These are phyloP conservation scores for Phlogophora meticulosa DNA, from an alignment of 2,888 invertebrate genomes.

Conservation along the genomic window DNA sequence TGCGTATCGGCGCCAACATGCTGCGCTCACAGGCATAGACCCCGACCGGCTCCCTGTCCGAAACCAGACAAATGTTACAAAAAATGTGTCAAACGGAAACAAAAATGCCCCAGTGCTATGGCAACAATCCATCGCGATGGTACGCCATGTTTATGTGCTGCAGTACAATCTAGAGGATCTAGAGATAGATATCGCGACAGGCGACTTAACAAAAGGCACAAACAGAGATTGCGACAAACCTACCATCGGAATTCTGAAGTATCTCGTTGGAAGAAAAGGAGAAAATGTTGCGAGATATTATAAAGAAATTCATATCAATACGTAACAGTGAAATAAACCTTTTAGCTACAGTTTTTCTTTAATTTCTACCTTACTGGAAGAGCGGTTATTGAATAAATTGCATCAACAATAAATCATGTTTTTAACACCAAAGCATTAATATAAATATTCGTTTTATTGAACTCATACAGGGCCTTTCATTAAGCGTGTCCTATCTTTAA, in stretches of 20 bases:
- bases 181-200: slow-evolving; percentile 68
- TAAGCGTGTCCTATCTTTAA: no score
- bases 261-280: no score
- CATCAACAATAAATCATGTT: no score
- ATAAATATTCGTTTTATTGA: no score
- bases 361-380: no score
- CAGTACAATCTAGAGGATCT: slow-evolving; percentile 75
- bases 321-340: no score
- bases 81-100: slow-evolving; percentile 76
- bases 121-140: slow-evolving; percentile 76
- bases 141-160: slow-evolving; percentile 78
- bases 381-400: no score
- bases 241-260: slow-evolving; percentile 65
- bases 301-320: no score
- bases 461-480: no score
- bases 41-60: slow-evolving; percentile 81
- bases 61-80: slow-evolving; percentile 83
- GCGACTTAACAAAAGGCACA: slow-evolving; percentile 72
- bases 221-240: slow-evolving; percentile 74
- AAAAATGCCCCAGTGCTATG: slow-evolving; percentile 83
- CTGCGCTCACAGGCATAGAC: slow-evolving; percentile 82
- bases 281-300: no score
- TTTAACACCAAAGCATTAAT: no score
- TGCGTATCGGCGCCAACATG: slow-evolving; percentile 84
- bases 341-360: no score